Conservation (phyloP, 2,888 invertebrate species). For the Geophilus truncorum region DNA sequence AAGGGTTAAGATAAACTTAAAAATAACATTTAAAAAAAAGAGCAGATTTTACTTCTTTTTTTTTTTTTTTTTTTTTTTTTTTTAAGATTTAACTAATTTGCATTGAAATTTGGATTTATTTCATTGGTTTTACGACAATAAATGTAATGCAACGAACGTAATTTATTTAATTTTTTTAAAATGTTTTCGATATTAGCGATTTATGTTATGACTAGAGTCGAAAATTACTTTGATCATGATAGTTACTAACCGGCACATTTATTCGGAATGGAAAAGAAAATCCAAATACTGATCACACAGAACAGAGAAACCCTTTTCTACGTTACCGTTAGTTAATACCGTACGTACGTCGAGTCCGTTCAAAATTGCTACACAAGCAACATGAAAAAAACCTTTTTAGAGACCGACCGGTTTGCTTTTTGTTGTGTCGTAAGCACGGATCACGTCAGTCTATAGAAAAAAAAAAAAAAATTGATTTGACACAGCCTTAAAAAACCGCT, state of each 20-base stretch:
- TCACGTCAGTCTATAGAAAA: conserved; percentile 73
- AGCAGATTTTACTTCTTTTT: too few relatives aligned
- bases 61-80: too few relatives aligned
- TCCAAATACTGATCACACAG: background rate
- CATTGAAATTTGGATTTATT: background rate
- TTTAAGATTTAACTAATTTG: background rate
- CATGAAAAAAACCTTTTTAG: conserved; percentile 37
- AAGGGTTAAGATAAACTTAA: background rate
- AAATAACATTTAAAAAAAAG: background rate
- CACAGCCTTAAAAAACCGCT: too few relatives aligned
- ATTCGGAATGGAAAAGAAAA: background rate
- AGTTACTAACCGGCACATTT: background rate
- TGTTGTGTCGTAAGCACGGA: conserved; percentile 93
- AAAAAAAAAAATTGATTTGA: background rate
- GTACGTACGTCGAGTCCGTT: background rate
- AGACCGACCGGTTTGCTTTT: conserved; percentile 50
- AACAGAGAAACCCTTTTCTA: background rate
- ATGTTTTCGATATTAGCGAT: too few relatives aligned
- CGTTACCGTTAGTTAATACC: background rate
- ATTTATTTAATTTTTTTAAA: background rate
- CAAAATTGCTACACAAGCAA: background rate
- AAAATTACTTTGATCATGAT: background rate
- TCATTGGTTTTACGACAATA: background rate
- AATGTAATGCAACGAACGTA: background rate
- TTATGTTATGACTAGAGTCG: background rate